Evolutionary conservation across 2,888 invertebrate genomes (phyloP), one percentile per base, ranked within the genome.

Genomic region (Drosophila subquinaria): DNA sequence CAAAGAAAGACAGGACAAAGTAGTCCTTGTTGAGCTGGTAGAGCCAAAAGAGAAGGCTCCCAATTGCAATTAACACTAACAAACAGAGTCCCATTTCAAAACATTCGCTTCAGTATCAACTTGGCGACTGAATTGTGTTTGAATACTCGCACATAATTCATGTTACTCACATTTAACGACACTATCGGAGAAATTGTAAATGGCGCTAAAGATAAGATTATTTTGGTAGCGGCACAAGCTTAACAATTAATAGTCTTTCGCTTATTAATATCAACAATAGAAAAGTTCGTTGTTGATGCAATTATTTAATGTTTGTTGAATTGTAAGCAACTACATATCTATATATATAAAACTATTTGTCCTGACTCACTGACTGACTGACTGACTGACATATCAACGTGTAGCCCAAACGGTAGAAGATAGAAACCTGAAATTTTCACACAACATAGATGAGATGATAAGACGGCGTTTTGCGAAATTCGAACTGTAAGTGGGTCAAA

Each of bases 21-120:
- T 81, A 86, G 4, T 81, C 73, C 61, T 79, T 88, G 47, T 88
- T 87, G 4, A 81, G 3, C 10, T 59, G 66, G 30, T 73, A 69
- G 4, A 88, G 73, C 84, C 87, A 86, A 53, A 64, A 53, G 4
- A 72, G 3, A 2, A 87, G 27, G 4, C 66, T 61, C 4, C 48
- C 61, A 4, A 79, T 1, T 0, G 50, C 81, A 6, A 81, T 51
- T 0, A 81, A 9, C n/a, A 82, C 10, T 47, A 76, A 42, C n/a
- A 82, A 35, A 5, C 10, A 11, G 20, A 78, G 10, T 5, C 2
- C 64, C 76, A 76, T 76, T 53, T 17, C 17, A 38, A 42, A 42
- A 35, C 23, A 10, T 43, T 30, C 23, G 11, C 20, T 35, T 5
- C 30, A 17, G 0, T 0, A 13, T 3, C 11, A 15, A 48, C 0